phyloP scores from a whole-genome alignment of 2,113 vertebrate genomes.

The Scartelaos histophorus region DNA sequence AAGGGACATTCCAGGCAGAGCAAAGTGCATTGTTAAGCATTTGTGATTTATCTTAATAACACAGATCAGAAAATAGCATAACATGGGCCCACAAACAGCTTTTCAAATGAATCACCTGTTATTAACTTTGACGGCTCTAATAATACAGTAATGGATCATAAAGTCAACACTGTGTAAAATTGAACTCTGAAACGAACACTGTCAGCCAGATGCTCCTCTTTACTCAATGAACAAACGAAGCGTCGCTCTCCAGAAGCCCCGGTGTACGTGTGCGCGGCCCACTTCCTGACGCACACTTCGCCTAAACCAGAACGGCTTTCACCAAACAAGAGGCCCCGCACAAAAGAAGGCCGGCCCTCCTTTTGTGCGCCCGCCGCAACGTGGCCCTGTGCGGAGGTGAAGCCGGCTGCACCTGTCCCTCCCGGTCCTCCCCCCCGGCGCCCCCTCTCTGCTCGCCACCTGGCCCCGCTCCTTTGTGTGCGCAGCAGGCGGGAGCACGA shows the following conservation, averaged over 20 bases:
- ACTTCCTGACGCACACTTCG: conserved; percentile 65
- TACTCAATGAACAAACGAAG: background rate
- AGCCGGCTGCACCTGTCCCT: conserved; percentile 76
- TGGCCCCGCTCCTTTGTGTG: conserved; percentile 76
- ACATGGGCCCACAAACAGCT: no score
- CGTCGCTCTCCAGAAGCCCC: background rate
- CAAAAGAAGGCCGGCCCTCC: conserved; percentile 52
- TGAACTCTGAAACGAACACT: background rate
- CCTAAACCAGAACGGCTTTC: conserved; percentile 43
- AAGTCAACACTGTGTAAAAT: background rate
- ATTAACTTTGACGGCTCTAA: no score
- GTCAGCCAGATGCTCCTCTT: background rate
- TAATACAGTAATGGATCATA: no score
- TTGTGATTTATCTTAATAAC: no score
- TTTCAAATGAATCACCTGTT: no score
- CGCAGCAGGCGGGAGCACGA: conserved; percentile 58
- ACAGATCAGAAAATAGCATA: no score
- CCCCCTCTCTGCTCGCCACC: conserved; percentile 67
- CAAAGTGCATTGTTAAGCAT: no score
- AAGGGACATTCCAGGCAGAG: no score
- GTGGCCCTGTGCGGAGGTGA: conserved; percentile 69
- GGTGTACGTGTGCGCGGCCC: conserved; percentile 42
- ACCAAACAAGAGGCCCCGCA: conserved; percentile 39
- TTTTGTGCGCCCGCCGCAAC: conserved; percentile 55
- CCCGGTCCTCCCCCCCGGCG: conserved; percentile 63